phyloP scores from a whole-genome alignment of 2,113 vertebrate genomes.

The Carettochelys insculpta region DNA sequence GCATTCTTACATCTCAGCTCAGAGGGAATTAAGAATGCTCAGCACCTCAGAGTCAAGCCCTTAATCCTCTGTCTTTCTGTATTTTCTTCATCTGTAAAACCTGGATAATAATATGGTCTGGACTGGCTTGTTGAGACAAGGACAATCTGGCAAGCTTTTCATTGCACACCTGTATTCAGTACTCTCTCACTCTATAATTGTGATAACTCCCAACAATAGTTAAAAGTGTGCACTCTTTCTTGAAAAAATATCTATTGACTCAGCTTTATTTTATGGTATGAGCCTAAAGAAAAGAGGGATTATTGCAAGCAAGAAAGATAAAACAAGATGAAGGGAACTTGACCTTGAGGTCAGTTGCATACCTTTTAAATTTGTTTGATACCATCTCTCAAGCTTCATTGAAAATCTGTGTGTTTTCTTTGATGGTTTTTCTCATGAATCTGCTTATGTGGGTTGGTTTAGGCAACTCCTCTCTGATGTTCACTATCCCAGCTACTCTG shows the following conservation, averaged over 20 bases:
- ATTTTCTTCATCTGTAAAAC: neutral
- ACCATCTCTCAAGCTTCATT: neutral
- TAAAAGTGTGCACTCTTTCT: neutral
- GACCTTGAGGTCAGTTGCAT: neutral
- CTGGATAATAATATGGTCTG: neutral
- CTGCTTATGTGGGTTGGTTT: neutral
- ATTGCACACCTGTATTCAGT: neutral
- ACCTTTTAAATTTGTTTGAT: neutral
- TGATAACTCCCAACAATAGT: neutral
- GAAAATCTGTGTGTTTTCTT: neutral
- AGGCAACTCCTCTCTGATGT: neutral
- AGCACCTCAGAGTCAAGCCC: neutral
- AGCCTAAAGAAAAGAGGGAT: neutral
- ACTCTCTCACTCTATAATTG: neutral
- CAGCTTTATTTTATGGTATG: neutral
- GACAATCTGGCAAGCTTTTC: neutral
- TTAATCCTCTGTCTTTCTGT: neutral
- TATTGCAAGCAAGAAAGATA: neutral
- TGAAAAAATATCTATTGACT: neutral
- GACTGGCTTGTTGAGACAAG: neutral
- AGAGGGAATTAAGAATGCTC: neutral
- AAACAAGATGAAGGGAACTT: neutral
- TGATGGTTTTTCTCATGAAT: neutral
- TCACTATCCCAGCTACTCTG: neutral
- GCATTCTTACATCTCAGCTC: neutral